phyloP scores from a whole-genome alignment of 2,113 vertebrate genomes.

The Cephalopterus ornatus region DNA sequence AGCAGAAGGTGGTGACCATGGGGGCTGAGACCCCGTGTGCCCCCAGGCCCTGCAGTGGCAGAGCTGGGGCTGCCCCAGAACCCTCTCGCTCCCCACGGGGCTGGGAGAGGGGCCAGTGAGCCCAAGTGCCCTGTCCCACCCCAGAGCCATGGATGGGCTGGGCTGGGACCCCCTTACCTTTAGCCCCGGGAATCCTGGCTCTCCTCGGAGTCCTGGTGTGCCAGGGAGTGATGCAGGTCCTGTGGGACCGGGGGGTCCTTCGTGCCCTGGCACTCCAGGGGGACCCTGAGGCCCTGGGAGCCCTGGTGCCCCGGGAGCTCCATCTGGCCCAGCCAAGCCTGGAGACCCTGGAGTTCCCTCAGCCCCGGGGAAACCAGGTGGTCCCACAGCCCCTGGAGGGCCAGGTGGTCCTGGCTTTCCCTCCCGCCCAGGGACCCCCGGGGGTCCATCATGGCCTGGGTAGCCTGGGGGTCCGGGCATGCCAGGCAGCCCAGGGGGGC shows the following conservation, averaged over 20 bases:
- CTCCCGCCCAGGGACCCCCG: conserved; percentile 35
- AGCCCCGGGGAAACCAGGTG: conserved; percentile 27
- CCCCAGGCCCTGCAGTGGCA: accelerated
- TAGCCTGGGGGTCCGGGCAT: conserved; percentile 14
- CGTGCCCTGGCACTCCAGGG: background rate
- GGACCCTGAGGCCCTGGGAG: conserved; percentile 30
- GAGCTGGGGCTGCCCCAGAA: background rate
- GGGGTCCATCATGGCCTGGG: conserved; percentile 27
- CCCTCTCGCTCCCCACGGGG: background rate
- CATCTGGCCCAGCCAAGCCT: background rate
- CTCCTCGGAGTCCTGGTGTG: conserved; percentile 44
- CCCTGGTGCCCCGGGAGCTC: conserved; percentile 2
- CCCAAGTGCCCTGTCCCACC: background rate
- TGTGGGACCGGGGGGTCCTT: conserved; percentile 24
- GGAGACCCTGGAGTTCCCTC: conserved; percentile 34
- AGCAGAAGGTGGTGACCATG: accelerated
- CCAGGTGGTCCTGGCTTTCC: conserved; percentile 44
- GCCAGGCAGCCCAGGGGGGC: background rate
- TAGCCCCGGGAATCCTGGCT: conserved; percentile 16
- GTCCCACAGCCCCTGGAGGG: conserved; percentile 25
- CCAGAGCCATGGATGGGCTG: background rate
- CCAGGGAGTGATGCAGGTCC: background rate
- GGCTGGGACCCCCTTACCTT: conserved; percentile 2
- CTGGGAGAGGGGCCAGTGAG: accelerated
- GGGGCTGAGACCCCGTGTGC: background rate